Percentiles rank a stretch among this genome's conserved stretches.
Evolutionary conservation across 2,797 vertebrate species (phyloP).

Genomic region (Sebastiscus albofasciatus): DNA sequence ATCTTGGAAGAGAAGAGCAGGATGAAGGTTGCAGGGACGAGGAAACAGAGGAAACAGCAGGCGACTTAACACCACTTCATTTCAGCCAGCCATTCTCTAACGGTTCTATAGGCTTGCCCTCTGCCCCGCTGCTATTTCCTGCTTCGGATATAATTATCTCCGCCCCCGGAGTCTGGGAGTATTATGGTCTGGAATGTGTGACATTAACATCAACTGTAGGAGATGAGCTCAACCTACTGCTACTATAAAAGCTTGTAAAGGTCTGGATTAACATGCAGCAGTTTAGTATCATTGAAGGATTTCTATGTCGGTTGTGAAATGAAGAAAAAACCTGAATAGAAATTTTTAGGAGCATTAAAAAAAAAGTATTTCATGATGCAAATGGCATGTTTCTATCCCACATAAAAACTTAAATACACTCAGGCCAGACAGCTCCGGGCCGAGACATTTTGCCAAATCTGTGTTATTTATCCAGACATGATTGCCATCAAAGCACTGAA

Average conservation of each 20-base stretch:
- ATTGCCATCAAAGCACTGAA: too few relatives aligned
- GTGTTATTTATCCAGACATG: neutral
- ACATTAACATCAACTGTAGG: constrained; percentile 57
- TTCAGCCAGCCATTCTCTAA: constrained; percentile 49
- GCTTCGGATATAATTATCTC: constrained; percentile 79
- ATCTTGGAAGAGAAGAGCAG: constrained; percentile 23
- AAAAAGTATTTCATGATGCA: neutral
- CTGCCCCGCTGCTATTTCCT: constrained; percentile 77
- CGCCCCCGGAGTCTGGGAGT: constrained; percentile 68
- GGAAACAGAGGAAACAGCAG: constrained; percentile 39
- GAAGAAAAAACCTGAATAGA: neutral
- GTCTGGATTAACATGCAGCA: neutral
- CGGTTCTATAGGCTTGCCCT: constrained; percentile 61
- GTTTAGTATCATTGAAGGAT: constrained; percentile 12
- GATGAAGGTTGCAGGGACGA: constrained; percentile 20
- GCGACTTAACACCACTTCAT: constrained; percentile 45
- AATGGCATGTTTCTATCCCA: neutral
- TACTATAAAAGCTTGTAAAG: constrained; percentile 11
- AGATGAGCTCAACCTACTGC: constrained; percentile 26
- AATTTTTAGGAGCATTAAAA: neutral
- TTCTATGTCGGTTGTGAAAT: neutral
- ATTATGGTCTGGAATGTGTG: constrained; percentile 75
- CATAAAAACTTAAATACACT: neutral
- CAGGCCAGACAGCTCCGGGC: neutral
- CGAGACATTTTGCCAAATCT: neutral